These are phyloP conservation scores for Rhimphoctona megacephalus DNA, from an alignment of 2,888 invertebrate species.

Conservation along the genomic window DNA sequence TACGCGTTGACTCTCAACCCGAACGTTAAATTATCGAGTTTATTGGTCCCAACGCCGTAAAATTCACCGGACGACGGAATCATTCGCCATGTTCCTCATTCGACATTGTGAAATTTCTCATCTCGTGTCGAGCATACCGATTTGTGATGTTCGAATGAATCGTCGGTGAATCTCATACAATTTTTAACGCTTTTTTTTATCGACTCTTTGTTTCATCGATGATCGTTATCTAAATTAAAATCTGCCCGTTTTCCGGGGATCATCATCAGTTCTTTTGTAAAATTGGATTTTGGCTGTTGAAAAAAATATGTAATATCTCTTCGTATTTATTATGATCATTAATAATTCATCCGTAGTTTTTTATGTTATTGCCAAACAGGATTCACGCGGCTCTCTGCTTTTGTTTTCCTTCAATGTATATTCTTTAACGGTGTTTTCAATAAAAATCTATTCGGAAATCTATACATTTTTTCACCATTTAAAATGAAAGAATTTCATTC, in stretches of 20 bases:
- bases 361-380: background rate
- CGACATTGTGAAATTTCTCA: slow-evolving; percentile 18
- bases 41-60: slow-evolving; percentile 78
- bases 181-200: slow-evolving; percentile 26
- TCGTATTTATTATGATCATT: background rate
- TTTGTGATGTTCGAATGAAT: slow-evolving; percentile 38
- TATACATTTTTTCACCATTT: background rate
- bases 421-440: background rate
- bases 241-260: background rate
- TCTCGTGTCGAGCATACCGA: slow-evolving; percentile 21
- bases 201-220: slow-evolving; percentile 18
- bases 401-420: background rate
- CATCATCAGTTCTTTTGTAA: background rate
- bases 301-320: background rate
- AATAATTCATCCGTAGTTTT: background rate
- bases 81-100: slow-evolving; percentile 26
- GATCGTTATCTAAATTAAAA: background rate
- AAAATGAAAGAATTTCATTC: background rate
- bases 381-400: background rate
- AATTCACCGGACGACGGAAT: slow-evolving; percentile 69
- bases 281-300: background rate
- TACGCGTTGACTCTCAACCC: slow-evolving; percentile 39
- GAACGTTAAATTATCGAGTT: slow-evolving; percentile 80
- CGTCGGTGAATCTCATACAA: background rate
- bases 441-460: background rate